Evolutionary conservation across 2,113 vertebrate genomes (phyloP).

Genomic region (Euleptes europaea): DNA sequence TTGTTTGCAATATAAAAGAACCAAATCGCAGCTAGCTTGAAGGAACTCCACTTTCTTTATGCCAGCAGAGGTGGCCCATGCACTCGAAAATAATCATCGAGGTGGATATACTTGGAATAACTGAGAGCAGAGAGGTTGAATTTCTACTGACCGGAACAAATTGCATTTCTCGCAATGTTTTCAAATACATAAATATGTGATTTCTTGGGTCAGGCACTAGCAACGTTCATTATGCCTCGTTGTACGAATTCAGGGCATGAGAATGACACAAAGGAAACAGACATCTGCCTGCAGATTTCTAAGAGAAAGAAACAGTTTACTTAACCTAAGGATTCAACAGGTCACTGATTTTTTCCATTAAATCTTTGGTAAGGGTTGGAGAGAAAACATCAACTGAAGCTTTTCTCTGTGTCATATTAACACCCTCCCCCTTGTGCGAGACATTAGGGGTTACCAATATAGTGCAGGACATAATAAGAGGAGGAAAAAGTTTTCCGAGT

Average conservation of each 20-base stretch:
- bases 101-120: slow-evolving; percentile 5
- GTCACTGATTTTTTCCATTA: slow-evolving; percentile 36
- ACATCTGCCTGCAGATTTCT: slow-evolving; percentile 6
- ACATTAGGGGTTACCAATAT: neutral
- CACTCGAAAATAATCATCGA: neutral
- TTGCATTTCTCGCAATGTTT: slow-evolving; percentile 2
- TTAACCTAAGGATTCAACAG: slow-evolving; percentile 56
- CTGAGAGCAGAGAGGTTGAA: neutral
- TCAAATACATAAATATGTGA: slow-evolving; percentile 3
- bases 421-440: slow-evolving; percentile 4
- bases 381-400: slow-evolving; percentile 17
- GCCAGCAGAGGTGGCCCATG: neutral
- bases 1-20: neutral
- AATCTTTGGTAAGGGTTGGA: slow-evolving; percentile 7
- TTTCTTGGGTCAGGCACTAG: slow-evolving; percentile 36
- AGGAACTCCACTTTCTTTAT: neutral
- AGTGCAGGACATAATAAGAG: neutral
- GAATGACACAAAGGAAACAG: slow-evolving; percentile 25
- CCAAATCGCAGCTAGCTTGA: neutral
- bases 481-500: neutral
- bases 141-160: neutral
- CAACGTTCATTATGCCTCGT: slow-evolving; percentile 6
- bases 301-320: slow-evolving; percentile 41
- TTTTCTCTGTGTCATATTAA: slow-evolving; percentile 40
- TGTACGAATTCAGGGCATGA: slow-evolving; percentile 15